Percentiles rank a stretch among this genome's conserved stretches.
Evolutionary conservation across 2,113 vertebrate genomes (phyloP).

Genomic region (Sterna hirundo): DNA sequence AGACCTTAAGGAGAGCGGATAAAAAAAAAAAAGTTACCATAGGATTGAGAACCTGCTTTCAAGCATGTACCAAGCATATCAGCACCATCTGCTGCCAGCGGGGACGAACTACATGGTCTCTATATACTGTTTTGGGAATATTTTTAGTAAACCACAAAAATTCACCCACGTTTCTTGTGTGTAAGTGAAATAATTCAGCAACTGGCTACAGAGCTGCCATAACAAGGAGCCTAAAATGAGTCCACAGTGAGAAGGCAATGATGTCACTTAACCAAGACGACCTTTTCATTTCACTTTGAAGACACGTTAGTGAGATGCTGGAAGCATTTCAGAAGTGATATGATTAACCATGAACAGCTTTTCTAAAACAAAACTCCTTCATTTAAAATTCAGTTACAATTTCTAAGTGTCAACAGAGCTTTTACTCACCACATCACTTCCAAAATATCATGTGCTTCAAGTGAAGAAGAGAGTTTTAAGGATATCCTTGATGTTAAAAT

Average conservation of each 20-base stretch:
- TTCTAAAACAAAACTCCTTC: not conserved
- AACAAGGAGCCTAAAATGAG: not conserved
- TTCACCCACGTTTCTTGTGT: rapidly evolving
- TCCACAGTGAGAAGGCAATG: not conserved
- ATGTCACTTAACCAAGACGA: not conserved
- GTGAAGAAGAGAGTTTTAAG: not conserved
- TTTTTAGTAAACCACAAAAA: not conserved
- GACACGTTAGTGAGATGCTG: not conserved
- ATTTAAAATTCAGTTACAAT: not conserved
- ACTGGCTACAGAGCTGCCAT: not conserved
- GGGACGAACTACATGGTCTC: not conserved
- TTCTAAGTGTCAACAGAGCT: not conserved
- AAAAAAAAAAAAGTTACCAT: not conserved
- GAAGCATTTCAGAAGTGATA: not conserved
- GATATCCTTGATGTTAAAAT: not conserved
- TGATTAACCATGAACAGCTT: not conserved
- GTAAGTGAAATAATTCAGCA: not conserved
- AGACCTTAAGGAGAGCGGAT: not conserved
- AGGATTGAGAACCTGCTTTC: not conserved
- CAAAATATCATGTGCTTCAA: not conserved
- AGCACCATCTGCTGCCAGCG: slow-evolving; percentile 48
- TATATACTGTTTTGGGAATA: rapidly evolving
- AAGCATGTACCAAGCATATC: not conserved
- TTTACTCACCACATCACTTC: not conserved
- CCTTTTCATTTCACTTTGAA: not conserved